Conservation (phyloP, 2,113 vertebrate species). For the Hydropotes inermis region DNA sequence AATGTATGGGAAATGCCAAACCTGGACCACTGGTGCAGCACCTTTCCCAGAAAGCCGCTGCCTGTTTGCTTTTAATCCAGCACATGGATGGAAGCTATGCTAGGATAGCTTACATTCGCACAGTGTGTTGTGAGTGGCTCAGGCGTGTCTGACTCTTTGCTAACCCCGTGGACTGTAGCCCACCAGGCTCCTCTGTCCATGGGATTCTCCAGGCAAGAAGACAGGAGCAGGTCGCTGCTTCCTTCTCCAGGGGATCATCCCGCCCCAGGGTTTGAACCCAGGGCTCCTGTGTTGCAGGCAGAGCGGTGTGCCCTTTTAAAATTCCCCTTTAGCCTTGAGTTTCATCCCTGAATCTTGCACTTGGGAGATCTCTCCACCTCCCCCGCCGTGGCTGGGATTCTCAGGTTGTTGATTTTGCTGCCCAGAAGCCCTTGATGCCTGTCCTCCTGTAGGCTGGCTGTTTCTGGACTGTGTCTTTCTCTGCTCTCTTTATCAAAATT, state of each 20-base stretch:
- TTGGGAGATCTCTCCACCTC: neutral
- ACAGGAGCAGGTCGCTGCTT: neutral
- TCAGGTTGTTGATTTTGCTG: neutral
- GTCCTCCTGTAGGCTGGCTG: neutral
- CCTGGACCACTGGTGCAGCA: fast-evolving
- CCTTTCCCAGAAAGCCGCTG: neutral
- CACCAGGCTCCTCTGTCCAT: neutral
- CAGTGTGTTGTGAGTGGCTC: fast-evolving
- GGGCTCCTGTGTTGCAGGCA: neutral
- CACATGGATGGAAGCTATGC: too few species aligned
- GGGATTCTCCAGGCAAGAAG: neutral
- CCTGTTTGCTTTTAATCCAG: neutral
- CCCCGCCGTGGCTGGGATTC: fast-evolving
- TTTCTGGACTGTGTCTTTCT: neutral
- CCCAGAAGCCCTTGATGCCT: fast-evolving
- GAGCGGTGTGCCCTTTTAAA: neutral
- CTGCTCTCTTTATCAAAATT: neutral
- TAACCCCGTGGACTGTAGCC: neutral
- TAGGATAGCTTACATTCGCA: neutral
- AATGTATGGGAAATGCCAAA: neutral
- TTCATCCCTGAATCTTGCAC: neutral
- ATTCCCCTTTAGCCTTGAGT: neutral
- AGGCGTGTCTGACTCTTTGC: neutral
- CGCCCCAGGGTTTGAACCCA: neutral
- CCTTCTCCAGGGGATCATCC: neutral